Percentiles rank a stretch among this genome's conserved stretches.
phyloP scores from a whole-genome alignment of 2,113 vertebrate genomes.

The Caretta caretta region DNA sequence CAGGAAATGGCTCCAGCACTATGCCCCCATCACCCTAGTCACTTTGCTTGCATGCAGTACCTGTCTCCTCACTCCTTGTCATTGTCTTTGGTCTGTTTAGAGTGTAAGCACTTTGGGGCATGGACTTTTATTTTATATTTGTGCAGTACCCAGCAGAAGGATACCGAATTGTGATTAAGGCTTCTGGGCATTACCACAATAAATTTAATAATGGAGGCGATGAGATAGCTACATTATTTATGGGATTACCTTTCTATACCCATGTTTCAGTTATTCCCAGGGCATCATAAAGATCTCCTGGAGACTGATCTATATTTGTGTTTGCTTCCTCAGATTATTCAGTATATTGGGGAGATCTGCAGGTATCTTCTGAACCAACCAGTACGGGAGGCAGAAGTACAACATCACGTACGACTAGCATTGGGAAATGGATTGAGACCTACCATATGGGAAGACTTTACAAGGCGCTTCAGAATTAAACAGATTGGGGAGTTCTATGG shows the following conservation, averaged over 20 bases:
- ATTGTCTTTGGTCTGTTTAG: not conserved
- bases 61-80: not conserved
- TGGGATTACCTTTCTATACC: not conserved
- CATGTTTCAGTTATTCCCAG: not conserved
- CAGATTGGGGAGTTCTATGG: conserved; percentile 93
- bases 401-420: conserved; percentile 86
- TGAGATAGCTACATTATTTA: not conserved
- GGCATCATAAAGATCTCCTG: fast-evolving
- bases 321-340: conserved; percentile 82
- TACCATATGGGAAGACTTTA: conserved; percentile 90
- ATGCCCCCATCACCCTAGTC: fast-evolving
- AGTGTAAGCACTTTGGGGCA: not conserved
- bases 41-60: too few relatives aligned
- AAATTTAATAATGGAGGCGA: not conserved
- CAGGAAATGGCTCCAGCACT: fast-evolving
- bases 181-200: not conserved
- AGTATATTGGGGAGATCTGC: conserved; percentile 94
- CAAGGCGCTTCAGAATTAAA: conserved; percentile 82
- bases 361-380: conserved; percentile 91
- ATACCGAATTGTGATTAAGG: not conserved
- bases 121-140: not conserved
- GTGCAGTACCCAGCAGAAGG: not conserved
- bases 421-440: conserved; percentile 90
- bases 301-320: not conserved
- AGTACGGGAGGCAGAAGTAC: conserved; percentile 69